These are phyloP conservation scores for Catocala sponsa DNA, from an alignment of 2,888 invertebrate genomes.

Conservation along the genomic window DNA sequence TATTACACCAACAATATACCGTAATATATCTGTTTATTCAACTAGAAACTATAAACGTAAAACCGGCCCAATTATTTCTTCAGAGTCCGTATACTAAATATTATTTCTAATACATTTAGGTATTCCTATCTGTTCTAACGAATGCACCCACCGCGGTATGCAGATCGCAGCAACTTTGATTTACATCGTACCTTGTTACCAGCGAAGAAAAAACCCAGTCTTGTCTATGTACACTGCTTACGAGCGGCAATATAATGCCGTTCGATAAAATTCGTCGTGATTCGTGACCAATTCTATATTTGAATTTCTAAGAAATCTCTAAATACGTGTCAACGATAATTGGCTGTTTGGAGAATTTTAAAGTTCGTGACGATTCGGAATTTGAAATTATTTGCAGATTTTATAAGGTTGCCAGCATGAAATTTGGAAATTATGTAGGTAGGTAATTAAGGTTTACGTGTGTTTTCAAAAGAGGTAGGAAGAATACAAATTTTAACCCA, in stretches of 20 bases:
- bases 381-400: constrained; percentile 18
- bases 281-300: constrained; percentile 38
- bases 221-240: constrained; percentile 41
- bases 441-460: no score
- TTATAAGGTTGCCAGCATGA: constrained; percentile 13
- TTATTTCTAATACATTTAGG: constrained; percentile 53
- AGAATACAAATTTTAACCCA: no score
- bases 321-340: constrained; percentile 25
- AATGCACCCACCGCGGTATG: constrained; percentile 67
- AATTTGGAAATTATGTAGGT: constrained; percentile 17
- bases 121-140: constrained; percentile 58
- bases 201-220: constrained; percentile 54
- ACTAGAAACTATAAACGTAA: constrained; percentile 3
- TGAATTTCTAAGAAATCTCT: constrained; percentile 23
- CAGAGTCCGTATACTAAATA: constrained; percentile 44
- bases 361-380: constrained; percentile 26
- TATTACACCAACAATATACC: no score
- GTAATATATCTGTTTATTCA: background rate
- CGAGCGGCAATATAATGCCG: constrained; percentile 12
- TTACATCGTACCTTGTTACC: constrained; percentile 75
- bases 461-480: no score
- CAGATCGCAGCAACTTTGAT: constrained; percentile 72
- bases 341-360: constrained; percentile 31
- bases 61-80: constrained; percentile 47
- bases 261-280: constrained; percentile 12